A percentile compares a stretch with the other conserved stretches of the same genome.
Evolutionary conservation across 2,113 vertebrate genomes (phyloP).

Genomic region (Syngnathus floridae): DNA sequence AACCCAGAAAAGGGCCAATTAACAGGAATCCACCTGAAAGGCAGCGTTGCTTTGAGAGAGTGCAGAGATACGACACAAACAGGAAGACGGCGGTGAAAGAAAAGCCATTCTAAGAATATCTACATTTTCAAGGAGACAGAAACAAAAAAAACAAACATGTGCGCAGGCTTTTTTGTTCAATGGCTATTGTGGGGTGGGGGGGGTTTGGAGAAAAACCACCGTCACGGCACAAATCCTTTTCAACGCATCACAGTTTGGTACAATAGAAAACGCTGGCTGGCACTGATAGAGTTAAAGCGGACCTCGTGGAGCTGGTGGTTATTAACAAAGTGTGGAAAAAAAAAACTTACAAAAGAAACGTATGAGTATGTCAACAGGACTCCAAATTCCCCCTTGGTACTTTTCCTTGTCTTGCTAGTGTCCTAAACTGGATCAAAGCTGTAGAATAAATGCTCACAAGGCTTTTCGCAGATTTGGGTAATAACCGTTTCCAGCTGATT

Average conservation of each 20-base stretch:
- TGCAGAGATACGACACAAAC: neutral
- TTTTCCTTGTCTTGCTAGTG: neutral
- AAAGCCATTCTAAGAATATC: constrained; percentile 20
- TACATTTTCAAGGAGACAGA: constrained; percentile 1
- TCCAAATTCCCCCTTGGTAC: too few relatives aligned
- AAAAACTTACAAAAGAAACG: too few relatives aligned
- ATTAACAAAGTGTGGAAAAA: constrained; percentile 1
- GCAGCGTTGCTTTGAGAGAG: constrained; percentile 21
- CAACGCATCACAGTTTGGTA: neutral
- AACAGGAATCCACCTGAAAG: constrained; percentile 31
- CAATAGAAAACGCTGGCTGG: neutral
- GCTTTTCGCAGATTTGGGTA: constrained; percentile 40
- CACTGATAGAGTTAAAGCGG: neutral
- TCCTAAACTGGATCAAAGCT: too few relatives aligned
- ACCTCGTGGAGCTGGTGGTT: neutral
- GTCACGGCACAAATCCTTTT: constrained; percentile 11
- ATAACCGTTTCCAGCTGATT: neutral
- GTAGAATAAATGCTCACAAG: neutral
- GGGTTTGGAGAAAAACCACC: neutral
- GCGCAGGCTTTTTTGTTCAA: neutral
- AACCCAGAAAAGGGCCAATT: constrained; percentile 6
- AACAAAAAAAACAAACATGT: neutral
- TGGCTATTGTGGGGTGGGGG: constrained; percentile 17
- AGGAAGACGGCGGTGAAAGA: neutral
- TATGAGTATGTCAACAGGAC: too few relatives aligned